Evolutionary conservation across 2,113 vertebrate species (phyloP), one percentile per base, ranked within the genome.

Genomic region (Lampris megalopsis): DNA sequence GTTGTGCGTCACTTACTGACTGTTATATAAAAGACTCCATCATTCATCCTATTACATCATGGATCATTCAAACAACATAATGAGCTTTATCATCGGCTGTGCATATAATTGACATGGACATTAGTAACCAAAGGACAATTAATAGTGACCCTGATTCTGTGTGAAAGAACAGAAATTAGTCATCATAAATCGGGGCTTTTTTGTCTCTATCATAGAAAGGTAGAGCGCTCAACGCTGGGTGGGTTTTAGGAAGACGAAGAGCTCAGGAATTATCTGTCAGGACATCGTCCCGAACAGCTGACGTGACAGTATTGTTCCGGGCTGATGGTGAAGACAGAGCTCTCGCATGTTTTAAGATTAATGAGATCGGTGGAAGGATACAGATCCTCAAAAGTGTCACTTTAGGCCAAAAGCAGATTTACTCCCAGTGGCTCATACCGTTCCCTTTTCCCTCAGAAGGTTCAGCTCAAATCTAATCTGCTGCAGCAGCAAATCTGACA

Each of bases 301-400:
- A 86, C 10, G 6, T 2, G 1, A 65, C 61, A 68, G 65, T 74
- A 80, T 75, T 72, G 77, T 84, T 84, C 71, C 43, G 9, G 1
- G 56, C 47, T 61, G 65, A 70, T 43, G 59, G 47, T 79, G 9
- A 37, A 79, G 66, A 75, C 40, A 3, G 68, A 73, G 63, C 40
- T 83, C 84, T 82, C 79, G 77, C 83, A 86, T 82, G 79, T 86
- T 87, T 86, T 85, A 82, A 80, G 79, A 83, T 88, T 85, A 81
- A 90, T 86, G 65, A 85, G 83, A 66, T 73, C 10, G 5, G 9
- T 37, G 64, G 37, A 69, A 52, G 68, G 59, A 78, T 67, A 68
- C 74, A 71, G 57, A 79, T 74, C 42, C 65, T 83, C 74, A 53
- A 37, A 73, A 67, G 54, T 86, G 82, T 74, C 72, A 79, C 74